Evolutionary conservation across 2,797 vertebrate genomes (phyloP), one percentile per base, ranked within the genome.

Genomic region (Ceryle rudis): DNA sequence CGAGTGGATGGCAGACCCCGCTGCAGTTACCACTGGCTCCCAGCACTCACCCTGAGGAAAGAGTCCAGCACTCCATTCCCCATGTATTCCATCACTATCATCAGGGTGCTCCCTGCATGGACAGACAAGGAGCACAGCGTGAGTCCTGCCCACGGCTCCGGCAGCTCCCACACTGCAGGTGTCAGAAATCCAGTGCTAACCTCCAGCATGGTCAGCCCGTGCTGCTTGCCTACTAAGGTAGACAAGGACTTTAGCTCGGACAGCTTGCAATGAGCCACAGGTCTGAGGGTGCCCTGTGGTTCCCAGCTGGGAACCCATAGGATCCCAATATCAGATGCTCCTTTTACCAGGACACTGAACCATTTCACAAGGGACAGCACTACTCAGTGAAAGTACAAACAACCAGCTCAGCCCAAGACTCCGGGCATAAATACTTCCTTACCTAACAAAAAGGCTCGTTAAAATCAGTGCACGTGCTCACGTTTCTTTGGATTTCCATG

Each of bases 51-150:
- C 98, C 99, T 98, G 41, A 99, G 98, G 86, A 99, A 99, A 54
- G 99, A 98, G 55, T 99, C 99, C 92, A 99, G 98, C 81, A 99
- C 92, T 29, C 99, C 99, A 0, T 99, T 99, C 23, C 98, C 98
- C 99, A 99, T 98, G 96, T 98, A 99, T 96, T 99, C 99, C 77
- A 98, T 98, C 71, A 99, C 98, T 17, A 99, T 99, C 99, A 99
- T 99, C 99, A 99, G 98, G 81, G 99, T 99, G 96, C 98, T 99
- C 92, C 99, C 99, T 99, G 98, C 57, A 97, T 13, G 2, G 64
- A 95, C 17, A 77, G 65, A 94, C 26, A 80, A 74, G 64, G 85
- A 65, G 41, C 51, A 14, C 1, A 0, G 13, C 0, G 1, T 80
- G 28, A 94, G 39, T 14, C 51, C 41, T 11, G 16, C 77, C 55